Evolutionary conservation across 2,888 invertebrate species (phyloP), one percentile per base, ranked within the genome.

Genomic region (Eristalinus sepulchralis): DNA sequence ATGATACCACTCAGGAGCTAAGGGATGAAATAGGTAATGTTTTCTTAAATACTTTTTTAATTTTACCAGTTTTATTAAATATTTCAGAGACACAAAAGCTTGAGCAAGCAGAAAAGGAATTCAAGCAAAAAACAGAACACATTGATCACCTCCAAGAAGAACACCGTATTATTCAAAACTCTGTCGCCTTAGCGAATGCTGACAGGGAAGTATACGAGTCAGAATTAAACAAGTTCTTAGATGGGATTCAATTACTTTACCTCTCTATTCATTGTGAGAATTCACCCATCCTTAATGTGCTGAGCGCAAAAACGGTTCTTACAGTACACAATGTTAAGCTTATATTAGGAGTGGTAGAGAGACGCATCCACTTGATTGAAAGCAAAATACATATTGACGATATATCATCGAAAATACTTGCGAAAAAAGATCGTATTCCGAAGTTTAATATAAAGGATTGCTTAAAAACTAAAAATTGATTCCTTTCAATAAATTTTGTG

Each of bases 341-440:
- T 13, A 97, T 96, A 91, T 94, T 98, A 89, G 96, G 96, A 88
- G 95, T 97, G 57, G 94, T 98, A 88, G 97, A 97, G 90, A 95
- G 96, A 90, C 95, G 95, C 77, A 95, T 92, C 1, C 91, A 92
- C 88, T 81, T 90, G 8, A 90, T 92, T 36, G 91, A 91, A 0
- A 91, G 89, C 68, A 90, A 90, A 8, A 89, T 91, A 5, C 91
- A 91, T 83, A 89, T 91, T 27, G 91, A 91, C 53, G 92, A 92
- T 36, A 89, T 90, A 9, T 91, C 92, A 0, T 90, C 90, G 13
- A 90, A 90, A 72, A 92, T 92, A 72, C 87, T 93, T 60, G 92
- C 91, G 4, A 90, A 91, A 80, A 92, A 91, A 27, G 92, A 92
- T 89, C 91, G 92, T 0, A 89, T 92, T 57, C 93, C 93, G 5